Conservation (phyloP, 1,140 invertebrate genomes). For the Rhysida immarginata region DNA sequence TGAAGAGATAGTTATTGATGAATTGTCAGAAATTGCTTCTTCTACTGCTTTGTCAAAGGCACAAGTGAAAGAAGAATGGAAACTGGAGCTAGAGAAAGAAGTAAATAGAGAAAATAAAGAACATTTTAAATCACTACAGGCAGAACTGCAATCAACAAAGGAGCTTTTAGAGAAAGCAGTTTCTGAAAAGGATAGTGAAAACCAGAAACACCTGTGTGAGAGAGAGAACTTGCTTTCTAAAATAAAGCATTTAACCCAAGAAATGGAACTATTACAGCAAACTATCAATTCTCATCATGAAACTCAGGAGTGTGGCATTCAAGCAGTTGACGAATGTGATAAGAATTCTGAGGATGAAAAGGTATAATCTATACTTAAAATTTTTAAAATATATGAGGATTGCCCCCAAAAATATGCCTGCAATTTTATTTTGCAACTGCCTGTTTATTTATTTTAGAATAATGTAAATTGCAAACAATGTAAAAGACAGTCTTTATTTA, state of each 20-base stretch:
- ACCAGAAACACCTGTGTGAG: background rate
- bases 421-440: too few relatives aligned
- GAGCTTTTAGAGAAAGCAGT: background rate
- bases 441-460: too few relatives aligned
- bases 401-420: too few relatives aligned
- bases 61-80: background rate
- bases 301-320: background rate
- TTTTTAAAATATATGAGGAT: too few relatives aligned
- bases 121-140: background rate
- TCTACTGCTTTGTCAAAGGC: background rate
- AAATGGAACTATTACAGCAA: background rate
- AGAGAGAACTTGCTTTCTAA: background rate
- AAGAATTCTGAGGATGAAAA: too few relatives aligned
- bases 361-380: too few relatives aligned
- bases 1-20: background rate
- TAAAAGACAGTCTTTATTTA: too few relatives aligned
- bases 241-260: background rate
- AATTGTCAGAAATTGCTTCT: background rate
- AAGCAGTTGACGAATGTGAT: too few relatives aligned
- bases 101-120: background rate
- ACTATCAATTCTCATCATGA: background rate
- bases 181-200: background rate
- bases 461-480: too few relatives aligned
- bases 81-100: background rate
- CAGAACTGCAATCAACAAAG: background rate